These are phyloP conservation scores for Abrostola tripartita DNA, from an alignment of 2,888 invertebrate species.

Conservation along the genomic window DNA sequence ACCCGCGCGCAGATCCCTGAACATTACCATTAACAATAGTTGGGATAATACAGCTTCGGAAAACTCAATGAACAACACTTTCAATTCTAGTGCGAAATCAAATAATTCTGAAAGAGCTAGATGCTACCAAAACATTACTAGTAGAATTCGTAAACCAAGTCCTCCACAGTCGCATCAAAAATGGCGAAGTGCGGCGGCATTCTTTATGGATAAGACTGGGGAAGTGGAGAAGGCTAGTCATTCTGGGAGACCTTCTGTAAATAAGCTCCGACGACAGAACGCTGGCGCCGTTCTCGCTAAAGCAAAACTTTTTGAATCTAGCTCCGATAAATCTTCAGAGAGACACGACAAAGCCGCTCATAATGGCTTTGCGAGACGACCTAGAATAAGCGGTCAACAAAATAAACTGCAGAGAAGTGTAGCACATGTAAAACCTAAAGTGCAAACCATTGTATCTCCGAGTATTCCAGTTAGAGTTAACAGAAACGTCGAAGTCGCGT, in stretches of 20 bases:
- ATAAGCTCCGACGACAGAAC: slow-evolving; percentile 91
- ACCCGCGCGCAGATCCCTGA: slow-evolving; percentile 77
- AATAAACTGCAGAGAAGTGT: slow-evolving; percentile 68
- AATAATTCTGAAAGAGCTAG: slow-evolving; percentile 65
- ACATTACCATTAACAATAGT: slow-evolving; percentile 71
- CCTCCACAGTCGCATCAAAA: slow-evolving; percentile 74
- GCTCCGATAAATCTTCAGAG: slow-evolving; percentile 85
- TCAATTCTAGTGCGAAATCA: slow-evolving; percentile 69
- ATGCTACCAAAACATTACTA: slow-evolving; percentile 69
- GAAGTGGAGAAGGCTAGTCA: slow-evolving; percentile 79
- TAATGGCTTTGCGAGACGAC: slow-evolving; percentile 80
- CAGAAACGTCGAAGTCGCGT: slow-evolving; percentile 54
- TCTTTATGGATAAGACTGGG: slow-evolving; percentile 86
- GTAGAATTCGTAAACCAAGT: slow-evolving; percentile 65
- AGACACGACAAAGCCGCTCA: slow-evolving; percentile 70
- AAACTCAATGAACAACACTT: slow-evolving; percentile 70
- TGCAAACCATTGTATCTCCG: slow-evolving; percentile 60
- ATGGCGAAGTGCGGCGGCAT: slow-evolving; percentile 88
- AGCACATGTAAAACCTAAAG: slow-evolving; percentile 71
- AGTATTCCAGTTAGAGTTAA: slow-evolving; percentile 59
- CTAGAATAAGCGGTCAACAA: slow-evolving; percentile 73
- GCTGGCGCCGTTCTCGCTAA: slow-evolving; percentile 94
- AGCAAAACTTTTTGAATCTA: slow-evolving; percentile 92
- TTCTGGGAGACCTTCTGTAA: slow-evolving; percentile 91
- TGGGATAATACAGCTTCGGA: slow-evolving; percentile 74